Evolutionary conservation across 2,797 vertebrate genomes (phyloP), one percentile per base, ranked within the genome.

Genomic region (Heliangelus exortis): DNA sequence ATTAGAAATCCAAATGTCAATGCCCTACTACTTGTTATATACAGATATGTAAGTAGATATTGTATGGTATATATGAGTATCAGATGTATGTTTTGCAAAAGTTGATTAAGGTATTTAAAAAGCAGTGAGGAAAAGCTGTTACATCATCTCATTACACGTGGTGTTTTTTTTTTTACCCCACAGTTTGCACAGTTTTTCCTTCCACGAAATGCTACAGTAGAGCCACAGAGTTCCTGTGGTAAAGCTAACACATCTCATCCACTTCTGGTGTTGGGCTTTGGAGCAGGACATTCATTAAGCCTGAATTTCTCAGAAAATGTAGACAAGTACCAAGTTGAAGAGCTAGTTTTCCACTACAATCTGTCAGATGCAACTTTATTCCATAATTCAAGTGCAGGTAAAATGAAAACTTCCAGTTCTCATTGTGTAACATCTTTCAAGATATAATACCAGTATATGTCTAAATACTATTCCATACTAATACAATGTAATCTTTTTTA

Each of bases 341-440:
- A 96, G 84, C 82, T 99, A 87, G 93, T 78, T 12, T 97, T 99
- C 92, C 92, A 58, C 58, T 99, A 98, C 96, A 99, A 99, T 92
- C 97, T 99, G 88, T 98, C 98, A 10, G 99, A 99, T 95, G 25
- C 89, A 13, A 21, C 78, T 6, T 4, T 93, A 43, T 99, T 99
- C 95, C 98, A 97, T 15, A 96, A 96, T 7, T 96, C 99, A 59
- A 97, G 94, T 96, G 77, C 87, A 10, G 98, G 99, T 99, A 97
- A 97, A 98, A 77, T 10, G 15, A 82, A 92, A 84, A 62, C 19
- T 47, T 81, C 16, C 10, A 33, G 8, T 54, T 83, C 55, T n/a
- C 28, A 6, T 14, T 45, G 18, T 20, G 19, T 66, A 75, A 63
- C 54, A 41, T 41, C 16, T 12, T 87, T 77, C 67, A 22, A 53